A percentile compares a stretch with the other conserved stretches of the same genome.
Evolutionary conservation across 2,888 invertebrate species (phyloP).

Genomic region (Nephrocerus scutellatus): DNA sequence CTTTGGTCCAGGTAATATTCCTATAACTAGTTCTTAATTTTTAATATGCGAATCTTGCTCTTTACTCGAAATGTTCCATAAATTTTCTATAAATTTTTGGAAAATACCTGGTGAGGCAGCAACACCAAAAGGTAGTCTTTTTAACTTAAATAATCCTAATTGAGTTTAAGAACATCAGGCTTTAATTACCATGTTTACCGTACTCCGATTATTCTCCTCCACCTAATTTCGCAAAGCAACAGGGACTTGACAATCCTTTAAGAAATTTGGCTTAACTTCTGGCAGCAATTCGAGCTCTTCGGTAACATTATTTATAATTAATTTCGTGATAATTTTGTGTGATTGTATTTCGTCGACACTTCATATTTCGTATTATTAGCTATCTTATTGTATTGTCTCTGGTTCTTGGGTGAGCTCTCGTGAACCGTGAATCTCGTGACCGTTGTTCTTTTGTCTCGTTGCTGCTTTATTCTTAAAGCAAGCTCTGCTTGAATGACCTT

Average conservation of each 20-base stretch:
- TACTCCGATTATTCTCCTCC: slow-evolving; percentile 6
- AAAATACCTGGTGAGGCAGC: slow-evolving; percentile 10
- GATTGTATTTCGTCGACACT: background rate
- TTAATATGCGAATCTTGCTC: slow-evolving; percentile 1
- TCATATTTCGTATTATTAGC: slow-evolving; percentile 5
- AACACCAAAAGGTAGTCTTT: slow-evolving; percentile 7
- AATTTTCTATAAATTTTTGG: slow-evolving; percentile 8
- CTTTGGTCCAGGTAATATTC: slow-evolving; percentile 5
- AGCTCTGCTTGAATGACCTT: slow-evolving; percentile 2
- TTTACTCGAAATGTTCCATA: slow-evolving; percentile 5
- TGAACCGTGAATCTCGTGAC: background rate
- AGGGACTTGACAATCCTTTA: slow-evolving; percentile 5
- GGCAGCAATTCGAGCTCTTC: slow-evolving; percentile 6
- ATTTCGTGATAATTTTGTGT: slow-evolving; percentile 5
- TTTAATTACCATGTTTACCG: slow-evolving; percentile 5
- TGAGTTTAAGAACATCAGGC: slow-evolving; percentile 6
- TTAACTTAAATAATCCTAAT: slow-evolving; percentile 8
- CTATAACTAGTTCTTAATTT: slow-evolving; percentile 7
- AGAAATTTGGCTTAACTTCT: slow-evolving; percentile 3
- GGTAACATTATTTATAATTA: background rate
- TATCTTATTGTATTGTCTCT: background rate
- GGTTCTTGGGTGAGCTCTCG: background rate
- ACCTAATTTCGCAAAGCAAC: slow-evolving; percentile 6
- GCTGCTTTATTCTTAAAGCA: slow-evolving; percentile 5
- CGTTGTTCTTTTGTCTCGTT: background rate